Evolutionary conservation across 1,140 invertebrate species (phyloP).

Genomic region (Papilio aristodemus): DNA sequence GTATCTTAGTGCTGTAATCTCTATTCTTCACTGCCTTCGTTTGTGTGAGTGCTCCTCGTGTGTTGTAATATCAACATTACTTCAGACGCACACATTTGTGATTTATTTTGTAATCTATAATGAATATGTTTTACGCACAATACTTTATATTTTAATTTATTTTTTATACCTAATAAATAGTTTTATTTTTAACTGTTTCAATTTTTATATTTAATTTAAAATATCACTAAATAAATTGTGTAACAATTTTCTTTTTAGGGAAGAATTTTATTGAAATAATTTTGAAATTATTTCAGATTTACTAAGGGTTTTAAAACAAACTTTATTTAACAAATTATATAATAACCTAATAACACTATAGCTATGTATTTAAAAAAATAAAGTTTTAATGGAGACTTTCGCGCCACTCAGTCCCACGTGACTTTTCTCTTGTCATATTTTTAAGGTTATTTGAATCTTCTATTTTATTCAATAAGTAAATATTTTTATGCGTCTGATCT

Average conservation of each 20-base stretch:
- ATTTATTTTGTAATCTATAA: neutral
- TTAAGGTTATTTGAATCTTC: neutral
- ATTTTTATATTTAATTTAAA: no score
- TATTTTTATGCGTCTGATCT: no score
- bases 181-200: no score
- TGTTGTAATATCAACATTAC: neutral
- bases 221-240: no score
- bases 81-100: conserved; percentile 5
- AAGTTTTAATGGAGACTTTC: neutral
- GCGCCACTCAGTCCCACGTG: conserved; percentile 6
- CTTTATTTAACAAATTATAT: no score
- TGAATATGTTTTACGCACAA: neutral
- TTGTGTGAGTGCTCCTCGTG: neutral
- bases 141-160: no score
- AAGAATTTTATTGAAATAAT: no score
- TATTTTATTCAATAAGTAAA: neutral
- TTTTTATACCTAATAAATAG: no score
- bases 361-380: neutral
- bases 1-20: neutral
- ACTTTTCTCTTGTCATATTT: neutral
- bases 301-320: neutral
- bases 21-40: conserved; percentile 6
- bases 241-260: no score
- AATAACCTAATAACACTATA: neutral
- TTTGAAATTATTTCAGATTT: neutral